Evolutionary conservation across 2,113 vertebrate genomes (phyloP).

Genomic region (Phylloscopus trochiloides): DNA sequence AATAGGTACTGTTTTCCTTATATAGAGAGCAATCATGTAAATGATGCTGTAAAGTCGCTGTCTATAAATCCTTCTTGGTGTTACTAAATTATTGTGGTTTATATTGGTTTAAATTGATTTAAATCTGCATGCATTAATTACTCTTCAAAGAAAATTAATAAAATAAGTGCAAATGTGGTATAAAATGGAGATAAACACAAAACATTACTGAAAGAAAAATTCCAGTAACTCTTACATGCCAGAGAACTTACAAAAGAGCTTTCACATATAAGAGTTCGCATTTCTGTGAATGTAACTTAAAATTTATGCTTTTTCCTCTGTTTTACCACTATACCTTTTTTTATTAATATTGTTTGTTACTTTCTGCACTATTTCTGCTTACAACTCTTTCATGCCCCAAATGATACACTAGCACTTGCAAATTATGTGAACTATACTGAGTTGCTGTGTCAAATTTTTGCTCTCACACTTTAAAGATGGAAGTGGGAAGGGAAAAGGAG

Average conservation of each 20-base stretch:
- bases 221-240: background rate
- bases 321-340: background rate
- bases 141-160: background rate
- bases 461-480: background rate
- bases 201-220: background rate
- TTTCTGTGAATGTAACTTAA: background rate
- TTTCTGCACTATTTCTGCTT: background rate
- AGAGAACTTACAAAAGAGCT: background rate
- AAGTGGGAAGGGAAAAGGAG: background rate
- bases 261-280: rapidly evolving
- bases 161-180: background rate
- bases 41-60: background rate
- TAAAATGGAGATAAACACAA: background rate
- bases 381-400: background rate
- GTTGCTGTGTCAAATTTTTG: background rate
- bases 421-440: background rate
- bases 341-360: background rate
- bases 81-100: background rate
- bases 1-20: conserved; percentile 82
- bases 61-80: background rate
- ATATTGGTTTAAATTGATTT: background rate
- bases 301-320: background rate
- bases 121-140: background rate
- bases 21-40: background rate
- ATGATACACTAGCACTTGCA: background rate